These are phyloP conservation scores for Mimachlamys varia DNA, from an alignment of 2,888 invertebrate species.

Conservation along the genomic window DNA sequence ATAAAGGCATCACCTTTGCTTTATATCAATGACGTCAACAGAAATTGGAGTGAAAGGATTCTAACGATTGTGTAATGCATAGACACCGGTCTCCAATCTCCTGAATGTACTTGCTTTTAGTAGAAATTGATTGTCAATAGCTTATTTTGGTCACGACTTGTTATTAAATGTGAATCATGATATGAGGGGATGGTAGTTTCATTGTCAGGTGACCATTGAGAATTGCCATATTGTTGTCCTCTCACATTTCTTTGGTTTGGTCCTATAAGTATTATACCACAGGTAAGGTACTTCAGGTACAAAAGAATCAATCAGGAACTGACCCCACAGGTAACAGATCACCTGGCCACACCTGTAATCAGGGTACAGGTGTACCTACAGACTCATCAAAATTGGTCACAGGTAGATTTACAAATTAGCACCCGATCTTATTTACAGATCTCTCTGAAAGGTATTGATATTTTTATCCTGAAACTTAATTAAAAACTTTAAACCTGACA, in stretches of 20 bases:
- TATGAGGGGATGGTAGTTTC: not conserved
- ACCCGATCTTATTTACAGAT: too few species aligned
- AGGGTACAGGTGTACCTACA: too few species aligned
- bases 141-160: not conserved
- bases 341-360: conserved; percentile 10
- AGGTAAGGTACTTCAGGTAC: too few species aligned
- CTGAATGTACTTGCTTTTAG: not conserved
- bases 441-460: too few species aligned
- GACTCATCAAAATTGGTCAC: not conserved
- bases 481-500: too few species aligned
- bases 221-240: not conserved
- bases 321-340: not conserved
- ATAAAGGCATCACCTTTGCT: not conserved
- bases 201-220: not conserved
- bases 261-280: not conserved
- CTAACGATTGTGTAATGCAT: not conserved
- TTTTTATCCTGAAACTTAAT: too few species aligned
- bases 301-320: too few species aligned
- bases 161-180: not conserved
- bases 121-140: not conserved
- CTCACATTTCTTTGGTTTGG: not conserved
- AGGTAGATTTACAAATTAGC: not conserved
- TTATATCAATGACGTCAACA: not conserved
- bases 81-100: not conserved
- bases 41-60: not conserved